Evolutionary conservation across 2,797 vertebrate genomes (phyloP), one percentile per base, ranked within the genome.

Genomic region (Gambusia yucatana): DNA sequence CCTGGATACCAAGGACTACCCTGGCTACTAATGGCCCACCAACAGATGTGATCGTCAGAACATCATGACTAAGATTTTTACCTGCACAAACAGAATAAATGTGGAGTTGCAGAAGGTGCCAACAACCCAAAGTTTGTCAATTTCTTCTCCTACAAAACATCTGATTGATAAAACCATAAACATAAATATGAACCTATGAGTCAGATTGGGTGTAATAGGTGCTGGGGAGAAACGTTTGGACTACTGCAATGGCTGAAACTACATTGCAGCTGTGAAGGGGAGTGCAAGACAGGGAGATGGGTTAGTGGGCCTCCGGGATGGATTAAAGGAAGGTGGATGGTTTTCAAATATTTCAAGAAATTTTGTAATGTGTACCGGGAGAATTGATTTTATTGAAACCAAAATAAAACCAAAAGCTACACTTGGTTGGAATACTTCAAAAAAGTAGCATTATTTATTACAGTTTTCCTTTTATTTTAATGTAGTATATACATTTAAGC

Each of bases 21-120:
- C 57, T 25, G 83, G 81, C 79, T 77, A 80, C 83, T 74, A 84
- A 90, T 87, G 79, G 77, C 78, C 85, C 77, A 79, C 79, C 47
- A 74, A 76, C 87, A 82, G 82, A 92, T 88, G 81, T 90, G 85
- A 88, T 88, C 73, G 78, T 72, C 77, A 85, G 79, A 91, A 80
- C 87, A 86, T 84, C 22, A 77, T 25, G 76, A 85, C 70, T 73
- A 75, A 82, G 71, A 74, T 80, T 85, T 79, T 47, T 82, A 88
- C 82, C 74, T 55, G 46, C 65, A 48, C 69, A 77, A 77, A 81
- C 30, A 61, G 3, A 17, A 80, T 61, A 77, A 44, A 71, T 78
- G 33, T 77, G 14, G 0, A 0, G 71, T 70, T 78, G 6, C 20
- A 72, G 36, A 73, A 73, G 36, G 30, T 78, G 69, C 16, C 22